Percentiles rank a stretch among this genome's conserved stretches.
These are phyloP conservation scores for Corbicula japonica DNA, from an alignment of 2,888 invertebrate species.

Conservation along the genomic window DNA sequence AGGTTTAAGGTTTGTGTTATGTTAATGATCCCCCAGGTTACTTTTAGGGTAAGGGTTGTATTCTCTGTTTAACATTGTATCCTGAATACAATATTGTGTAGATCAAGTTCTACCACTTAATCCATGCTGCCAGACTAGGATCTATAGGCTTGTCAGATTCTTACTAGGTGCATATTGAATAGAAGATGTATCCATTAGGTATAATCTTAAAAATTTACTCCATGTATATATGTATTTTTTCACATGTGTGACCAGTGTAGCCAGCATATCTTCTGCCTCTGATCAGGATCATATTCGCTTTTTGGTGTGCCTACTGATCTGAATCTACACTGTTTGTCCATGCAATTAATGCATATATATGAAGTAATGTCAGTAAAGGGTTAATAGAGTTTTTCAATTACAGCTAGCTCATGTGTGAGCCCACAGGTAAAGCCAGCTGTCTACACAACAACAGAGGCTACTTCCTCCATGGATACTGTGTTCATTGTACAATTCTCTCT, in stretches of 20 bases:
- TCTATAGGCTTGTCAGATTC: no score
- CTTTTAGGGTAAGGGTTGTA: neutral
- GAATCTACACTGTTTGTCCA: neutral
- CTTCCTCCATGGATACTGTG: constrained; percentile 95
- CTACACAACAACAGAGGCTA: constrained; percentile 97
- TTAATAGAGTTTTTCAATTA: constrained; percentile 15
- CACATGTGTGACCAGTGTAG: neutral
- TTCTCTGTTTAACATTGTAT: neutral
- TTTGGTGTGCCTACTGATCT: neutral
- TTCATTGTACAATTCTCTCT: constrained; percentile 96
- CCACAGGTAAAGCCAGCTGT: constrained; percentile 89
- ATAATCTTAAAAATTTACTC: no score
- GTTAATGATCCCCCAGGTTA: neutral
- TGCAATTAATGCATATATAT: no score
- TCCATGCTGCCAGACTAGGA: no score
- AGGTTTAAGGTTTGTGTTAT: neutral
- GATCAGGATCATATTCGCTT: neutral
- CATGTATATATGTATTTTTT: neutral
- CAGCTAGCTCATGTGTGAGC: constrained; percentile 86
- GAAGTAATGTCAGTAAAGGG: no score
- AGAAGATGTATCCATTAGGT: no score
- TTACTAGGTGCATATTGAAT: no score
- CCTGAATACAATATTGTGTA: no score
- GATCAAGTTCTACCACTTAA: no score
- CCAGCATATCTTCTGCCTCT: neutral